Conservation (phyloP, 2,113 vertebrate species). For the Myrmecophaga tridactyla region DNA sequence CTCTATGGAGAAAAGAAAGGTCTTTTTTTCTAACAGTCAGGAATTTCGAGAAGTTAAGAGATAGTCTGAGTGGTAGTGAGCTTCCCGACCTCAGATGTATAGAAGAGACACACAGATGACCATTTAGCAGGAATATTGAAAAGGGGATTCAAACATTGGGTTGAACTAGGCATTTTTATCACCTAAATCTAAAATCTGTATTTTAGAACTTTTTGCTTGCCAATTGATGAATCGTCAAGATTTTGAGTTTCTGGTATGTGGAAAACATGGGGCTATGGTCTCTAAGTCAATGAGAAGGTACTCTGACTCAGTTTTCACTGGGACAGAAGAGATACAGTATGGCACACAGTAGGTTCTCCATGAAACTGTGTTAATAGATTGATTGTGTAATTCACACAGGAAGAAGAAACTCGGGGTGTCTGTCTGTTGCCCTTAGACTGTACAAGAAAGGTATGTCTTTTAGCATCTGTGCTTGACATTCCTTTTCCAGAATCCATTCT, state of each 20-base stretch:
- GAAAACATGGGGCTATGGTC: neutral
- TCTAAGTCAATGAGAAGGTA: neutral
- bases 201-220: slow-evolving; percentile 30
- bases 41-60: neutral
- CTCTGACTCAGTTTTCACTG: neutral
- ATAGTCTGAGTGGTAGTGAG: neutral
- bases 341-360: neutral
- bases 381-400: neutral
- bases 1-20: neutral
- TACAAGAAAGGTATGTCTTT: neutral
- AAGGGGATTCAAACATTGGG: neutral
- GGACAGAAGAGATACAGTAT: neutral
- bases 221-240: neutral
- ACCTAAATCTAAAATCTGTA: slow-evolving; percentile 23
- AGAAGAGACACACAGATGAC: neutral
- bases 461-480: neutral
- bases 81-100: neutral
- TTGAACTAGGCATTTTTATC: neutral
- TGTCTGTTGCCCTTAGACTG: neutral
- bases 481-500: neutral
- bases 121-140: neutral
- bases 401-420: neutral
- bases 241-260: slow-evolving; percentile 30
- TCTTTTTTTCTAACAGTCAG: neutral
- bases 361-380: neutral